Percentiles rank a stretch among this genome's conserved stretches.
Evolutionary conservation across 2,888 invertebrate species (phyloP).

Genomic region (Caenorhabditis sp.): DNA sequence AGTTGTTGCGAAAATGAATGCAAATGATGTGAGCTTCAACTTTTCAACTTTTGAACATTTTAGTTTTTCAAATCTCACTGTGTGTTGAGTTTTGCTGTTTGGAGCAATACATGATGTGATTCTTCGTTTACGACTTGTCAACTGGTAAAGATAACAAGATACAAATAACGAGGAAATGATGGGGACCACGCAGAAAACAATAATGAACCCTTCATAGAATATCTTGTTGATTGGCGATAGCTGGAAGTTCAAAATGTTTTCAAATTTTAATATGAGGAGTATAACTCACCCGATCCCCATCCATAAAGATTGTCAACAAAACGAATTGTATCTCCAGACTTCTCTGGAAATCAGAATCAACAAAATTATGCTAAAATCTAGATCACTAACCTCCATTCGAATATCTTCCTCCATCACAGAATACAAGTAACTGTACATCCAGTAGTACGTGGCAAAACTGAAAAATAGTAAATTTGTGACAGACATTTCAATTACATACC

Average conservation of each 20-base stretch:
- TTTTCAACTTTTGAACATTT: neutral
- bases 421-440: slow-evolving; percentile 63
- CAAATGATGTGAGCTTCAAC: slow-evolving; percentile 73
- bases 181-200: slow-evolving; percentile 76
- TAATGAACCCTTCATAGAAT: slow-evolving; percentile 77
- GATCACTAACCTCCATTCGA: neutral
- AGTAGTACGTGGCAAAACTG: slow-evolving; percentile 77
- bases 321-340: slow-evolving; percentile 16
- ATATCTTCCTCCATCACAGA: slow-evolving; percentile 6
- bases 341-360: slow-evolving; percentile 3
- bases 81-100: slow-evolving; percentile 37
- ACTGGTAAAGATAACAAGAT: slow-evolving; percentile 76
- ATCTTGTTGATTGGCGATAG: slow-evolving; percentile 72
- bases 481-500: slow-evolving; percentile 51
- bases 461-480: slow-evolving; percentile 8
- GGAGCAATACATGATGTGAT: slow-evolving; percentile 16
- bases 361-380: neutral
- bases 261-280: too few relatives aligned
- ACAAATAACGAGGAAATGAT: slow-evolving; percentile 76
- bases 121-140: slow-evolving; percentile 66
- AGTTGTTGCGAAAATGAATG: slow-evolving; percentile 79
- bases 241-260: too few relatives aligned
- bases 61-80: slow-evolving; percentile 29
- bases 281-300: slow-evolving; percentile 18
- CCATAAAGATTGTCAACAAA: slow-evolving; percentile 26